These are phyloP conservation scores for Prunella himalayana DNA, from an alignment of 2,113 vertebrate species.

Conservation along the genomic window DNA sequence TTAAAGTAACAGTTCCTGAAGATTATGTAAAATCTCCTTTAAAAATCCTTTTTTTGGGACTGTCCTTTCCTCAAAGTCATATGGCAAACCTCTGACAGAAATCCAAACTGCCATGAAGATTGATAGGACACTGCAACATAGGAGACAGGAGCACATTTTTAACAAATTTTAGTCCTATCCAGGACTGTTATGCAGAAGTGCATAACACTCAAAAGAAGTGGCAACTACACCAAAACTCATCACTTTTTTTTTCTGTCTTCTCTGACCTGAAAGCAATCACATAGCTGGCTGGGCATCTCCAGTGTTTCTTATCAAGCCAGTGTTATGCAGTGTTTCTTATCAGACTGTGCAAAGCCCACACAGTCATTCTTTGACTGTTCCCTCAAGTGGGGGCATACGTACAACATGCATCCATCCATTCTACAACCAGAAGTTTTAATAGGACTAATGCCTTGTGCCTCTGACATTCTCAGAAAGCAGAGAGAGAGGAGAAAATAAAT, in stretches of 20 bases:
- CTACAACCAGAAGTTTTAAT: not conserved
- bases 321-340: not conserved
- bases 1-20: not conserved
- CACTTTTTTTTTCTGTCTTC: not conserved
- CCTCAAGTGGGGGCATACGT: not conserved
- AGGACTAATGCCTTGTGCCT: not conserved
- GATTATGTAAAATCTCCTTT: not conserved
- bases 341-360: not conserved
- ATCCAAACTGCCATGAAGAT: not conserved
- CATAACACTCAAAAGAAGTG: not conserved
- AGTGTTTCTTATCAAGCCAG: not conserved
- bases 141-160: not conserved
- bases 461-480: not conserved
- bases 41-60: not conserved
- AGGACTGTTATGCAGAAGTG: not conserved
- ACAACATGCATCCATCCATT: not conserved
- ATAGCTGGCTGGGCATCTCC: not conserved
- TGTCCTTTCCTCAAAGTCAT: slow-evolving; percentile 13
- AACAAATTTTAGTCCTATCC: slow-evolving; percentile 3
- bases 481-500: not conserved
- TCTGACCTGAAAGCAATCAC: not conserved
- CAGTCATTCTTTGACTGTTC: not conserved
- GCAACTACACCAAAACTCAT: not conserved
- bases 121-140: not conserved
- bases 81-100: not conserved